Evolutionary conservation across 2,797 vertebrate genomes (phyloP), one percentile per base, ranked within the genome.

Genomic region (Mycteria americana): DNA sequence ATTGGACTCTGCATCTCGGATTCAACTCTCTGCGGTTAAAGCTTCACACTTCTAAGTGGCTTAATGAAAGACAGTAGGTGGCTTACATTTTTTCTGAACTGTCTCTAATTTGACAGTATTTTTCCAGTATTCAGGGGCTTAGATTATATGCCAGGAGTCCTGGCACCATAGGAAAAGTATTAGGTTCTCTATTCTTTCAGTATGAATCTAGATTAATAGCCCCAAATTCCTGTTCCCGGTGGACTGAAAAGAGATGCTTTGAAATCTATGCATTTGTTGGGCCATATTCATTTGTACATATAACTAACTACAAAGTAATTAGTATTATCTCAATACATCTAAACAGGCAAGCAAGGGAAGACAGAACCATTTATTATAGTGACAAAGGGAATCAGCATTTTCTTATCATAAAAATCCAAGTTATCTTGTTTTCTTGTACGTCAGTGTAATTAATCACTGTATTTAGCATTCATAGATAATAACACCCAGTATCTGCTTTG

Each of bases 381-480:
- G 91, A 97, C 89, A 97, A 97, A 96, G 60, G 60, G 41, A 96
- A 96, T 97, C 94, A 97, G 94, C 91, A 95, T 92, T 97, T 95
- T 89, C 93, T 98, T 97, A 97, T 97, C 93, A 94, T 83, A 97
- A 88, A 94, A 97, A 86, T 92, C 83, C 68, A 97, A 92, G 89
- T 94, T 96, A 97, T 97, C 96, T 97, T 96, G 93, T 95, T 97
- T 92, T 97, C 95, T 91, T 96, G 93, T 88, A 91, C 13, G 39
- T 46, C 22, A 4, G 16, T 83, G 92, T 82, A 97, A 98, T 98
- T 98, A 97, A 97, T 98, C 97, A 97, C 87, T 90, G 65, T 81
- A 74, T 92, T 97, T 94, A 97, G 91, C 83, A 91, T 97, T 97
- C 95, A 91, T 22, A 97, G 94, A 96, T 84, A 97, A 93, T 86